phyloP scores from a whole-genome alignment of 2,113 vertebrate species.

The Hemichromis elongatus region DNA sequence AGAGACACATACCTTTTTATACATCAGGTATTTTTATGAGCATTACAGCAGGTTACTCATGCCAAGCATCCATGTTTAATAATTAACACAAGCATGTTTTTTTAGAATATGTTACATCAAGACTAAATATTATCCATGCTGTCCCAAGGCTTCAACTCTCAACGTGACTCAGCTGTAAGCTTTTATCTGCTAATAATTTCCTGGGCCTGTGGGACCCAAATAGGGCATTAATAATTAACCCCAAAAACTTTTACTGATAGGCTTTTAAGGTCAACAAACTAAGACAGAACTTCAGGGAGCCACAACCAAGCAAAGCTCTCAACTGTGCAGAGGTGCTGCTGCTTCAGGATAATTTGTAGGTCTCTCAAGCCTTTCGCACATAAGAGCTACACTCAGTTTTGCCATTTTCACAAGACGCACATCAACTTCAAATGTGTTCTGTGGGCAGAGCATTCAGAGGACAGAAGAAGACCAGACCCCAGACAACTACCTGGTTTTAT shows the following conservation, averaged over 20 bases:
- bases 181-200: constrained; percentile 28
- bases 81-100: not conserved
- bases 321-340: not conserved
- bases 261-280: constrained; percentile 9
- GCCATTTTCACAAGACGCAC: not conserved
- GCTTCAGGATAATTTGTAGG: not conserved
- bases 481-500: not conserved
- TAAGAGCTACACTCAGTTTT: not conserved
- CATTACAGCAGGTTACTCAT: not conserved
- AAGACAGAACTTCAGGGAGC: not conserved
- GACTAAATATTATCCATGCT: not conserved
- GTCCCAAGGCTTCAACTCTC: not conserved
- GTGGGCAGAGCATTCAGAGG: not conserved
- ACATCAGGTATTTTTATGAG: not conserved
- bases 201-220: constrained; percentile 9
- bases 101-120: not conserved
- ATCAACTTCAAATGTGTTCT: not conserved
- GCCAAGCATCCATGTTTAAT: not conserved
- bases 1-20: not conserved
- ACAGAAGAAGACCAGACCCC: not conserved
- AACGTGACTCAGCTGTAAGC: constrained; percentile 31
- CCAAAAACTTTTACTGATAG: constrained; percentile 5
- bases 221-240: constrained; percentile 56
- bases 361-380: not conserved
- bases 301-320: not conserved